Evolutionary conservation across 2,797 vertebrate species (phyloP), one percentile per base, ranked within the genome.

Genomic region (Anguilla anguilla): DNA sequence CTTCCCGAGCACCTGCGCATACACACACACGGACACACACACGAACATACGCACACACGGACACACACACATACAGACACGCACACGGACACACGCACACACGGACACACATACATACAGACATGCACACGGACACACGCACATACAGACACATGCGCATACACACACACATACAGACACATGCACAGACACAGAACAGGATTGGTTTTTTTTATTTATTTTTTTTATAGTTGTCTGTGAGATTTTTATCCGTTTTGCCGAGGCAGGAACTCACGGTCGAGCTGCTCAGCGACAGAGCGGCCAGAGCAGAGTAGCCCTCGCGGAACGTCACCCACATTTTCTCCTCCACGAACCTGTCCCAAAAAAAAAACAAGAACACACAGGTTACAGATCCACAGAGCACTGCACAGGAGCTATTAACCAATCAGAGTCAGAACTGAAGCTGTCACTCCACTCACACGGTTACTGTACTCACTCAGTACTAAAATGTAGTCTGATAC

Each of bases 271-370:
- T 95, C 93, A 97, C 96, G 67, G 93, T 93, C 83, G 96, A 96
- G 61, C 96, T 97, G 88, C 97, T 97, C 85, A 99, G 96, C 87
- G 94, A 96, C 85, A 97, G 96, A 87, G 96, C 98, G 72, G 94
- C 97, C 87, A 99, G 96, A 89, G 98, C 98, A 86, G 98, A 99
- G 90, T 97, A 98, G 88, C 98, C 98, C 93, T 99, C 98, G 92
- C 98, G 93, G 96, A 99, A 99, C 0, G 99, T 99, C 89, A 99
- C 98, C 98, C 98, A 99, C 98, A 99, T 99, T 95, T 98, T 99
- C 95, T 99, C 98, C 93, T 99, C 98, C 10, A 99, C 98, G 88
- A 99, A 99, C 93, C 98, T 99, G 93, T 69, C 82, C 43, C 81
- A 22, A 79, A 55, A 69, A 61, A 43, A 87, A 55, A 81, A 59